These are phyloP conservation scores for Condylura cristata DNA, from an alignment of 2,113 vertebrate species.

Conservation along the genomic window DNA sequence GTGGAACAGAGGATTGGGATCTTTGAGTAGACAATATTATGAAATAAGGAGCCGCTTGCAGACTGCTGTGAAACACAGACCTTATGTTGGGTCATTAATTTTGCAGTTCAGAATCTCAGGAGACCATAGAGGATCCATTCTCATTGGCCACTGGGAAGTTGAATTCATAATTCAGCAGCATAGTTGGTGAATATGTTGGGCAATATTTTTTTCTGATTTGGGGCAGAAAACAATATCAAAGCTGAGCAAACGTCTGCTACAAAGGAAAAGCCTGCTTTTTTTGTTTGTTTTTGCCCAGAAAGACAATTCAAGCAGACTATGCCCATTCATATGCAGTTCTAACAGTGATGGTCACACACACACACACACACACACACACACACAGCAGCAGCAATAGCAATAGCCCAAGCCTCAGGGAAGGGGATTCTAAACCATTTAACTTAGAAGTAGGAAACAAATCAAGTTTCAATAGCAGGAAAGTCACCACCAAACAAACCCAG, in stretches of 20 bases:
- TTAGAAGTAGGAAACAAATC: background rate
- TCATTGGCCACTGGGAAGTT: background rate
- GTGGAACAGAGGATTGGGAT: background rate
- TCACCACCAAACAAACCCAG: background rate
- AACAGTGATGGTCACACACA: background rate
- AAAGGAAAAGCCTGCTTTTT: background rate
- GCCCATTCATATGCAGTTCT: background rate
- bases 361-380: background rate
- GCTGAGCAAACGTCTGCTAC: background rate
- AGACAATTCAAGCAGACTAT: background rate
- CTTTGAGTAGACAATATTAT: background rate
- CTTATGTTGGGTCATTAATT: background rate
- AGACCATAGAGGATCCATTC: background rate
- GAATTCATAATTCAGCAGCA: background rate
- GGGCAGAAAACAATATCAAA: background rate
- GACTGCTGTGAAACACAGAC: background rate
- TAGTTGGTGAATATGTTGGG: too few relatives aligned
- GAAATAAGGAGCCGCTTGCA: background rate
- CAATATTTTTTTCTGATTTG: constrained; percentile 8
- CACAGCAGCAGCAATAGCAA: background rate
- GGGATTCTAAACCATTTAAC: background rate
- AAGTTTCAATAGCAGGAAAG: background rate
- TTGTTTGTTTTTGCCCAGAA: background rate
- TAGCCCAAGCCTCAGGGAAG: background rate
- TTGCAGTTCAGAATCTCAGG: background rate